Conservation (phyloP, 2,113 vertebrate species). For the Solea solea region DNA sequence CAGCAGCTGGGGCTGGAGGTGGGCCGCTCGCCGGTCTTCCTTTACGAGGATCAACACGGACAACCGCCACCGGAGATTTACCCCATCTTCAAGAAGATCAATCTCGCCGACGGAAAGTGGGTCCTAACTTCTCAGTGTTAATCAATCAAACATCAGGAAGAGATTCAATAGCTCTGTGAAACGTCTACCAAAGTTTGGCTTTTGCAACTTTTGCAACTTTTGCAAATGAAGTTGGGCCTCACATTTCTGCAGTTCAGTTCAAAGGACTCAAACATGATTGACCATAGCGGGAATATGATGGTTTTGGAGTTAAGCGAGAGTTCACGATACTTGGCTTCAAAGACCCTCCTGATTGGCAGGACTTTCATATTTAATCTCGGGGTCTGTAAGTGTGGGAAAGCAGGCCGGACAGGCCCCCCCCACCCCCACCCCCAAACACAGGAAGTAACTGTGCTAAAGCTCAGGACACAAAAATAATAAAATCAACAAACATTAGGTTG, state of each 20-base stretch:
- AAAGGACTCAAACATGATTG: conserved; percentile 21
- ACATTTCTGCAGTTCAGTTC: no score
- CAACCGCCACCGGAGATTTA: conserved; percentile 80
- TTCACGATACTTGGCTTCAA: conserved; percentile 10
- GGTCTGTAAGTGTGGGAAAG: no score
- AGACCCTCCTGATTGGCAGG: not conserved
- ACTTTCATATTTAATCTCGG: not conserved
- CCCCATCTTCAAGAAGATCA: conserved; percentile 84
- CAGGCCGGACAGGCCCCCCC: no score
- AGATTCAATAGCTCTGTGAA: conserved; percentile 4
- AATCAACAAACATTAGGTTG: no score
- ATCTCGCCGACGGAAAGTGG: conserved; percentile 90
- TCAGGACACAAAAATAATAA: no score
- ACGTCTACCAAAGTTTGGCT: not conserved
- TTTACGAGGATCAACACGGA: conserved; percentile 87
- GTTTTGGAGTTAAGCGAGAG: not conserved
- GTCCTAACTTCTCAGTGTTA: conserved; percentile 47
- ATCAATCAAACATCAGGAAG: not conserved
- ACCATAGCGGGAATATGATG: conserved; percentile 9
- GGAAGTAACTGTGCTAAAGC: no score
- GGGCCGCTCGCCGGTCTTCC: conserved; percentile 83
- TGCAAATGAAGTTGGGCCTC: no score
- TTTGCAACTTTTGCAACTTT: not conserved
- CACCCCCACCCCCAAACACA: no score
- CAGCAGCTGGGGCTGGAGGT: conserved; percentile 91